Conservation (phyloP, 1,140 invertebrate species). For the Armadillidium nasatum region DNA sequence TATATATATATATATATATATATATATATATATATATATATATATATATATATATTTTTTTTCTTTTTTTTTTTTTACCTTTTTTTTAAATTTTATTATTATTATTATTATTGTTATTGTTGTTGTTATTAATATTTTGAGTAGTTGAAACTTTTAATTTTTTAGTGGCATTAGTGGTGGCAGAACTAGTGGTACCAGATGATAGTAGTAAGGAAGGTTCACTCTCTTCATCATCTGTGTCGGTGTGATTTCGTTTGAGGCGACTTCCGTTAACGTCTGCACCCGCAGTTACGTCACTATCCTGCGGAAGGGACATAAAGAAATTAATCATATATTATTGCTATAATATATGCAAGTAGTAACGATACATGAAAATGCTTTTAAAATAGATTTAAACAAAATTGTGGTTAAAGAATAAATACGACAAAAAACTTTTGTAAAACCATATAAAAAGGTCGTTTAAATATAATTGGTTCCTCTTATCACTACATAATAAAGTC, state of each 20-base stretch:
- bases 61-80: neutral
- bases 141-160: neutral
- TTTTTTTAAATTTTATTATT: neutral
- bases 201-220: too few relatives aligned
- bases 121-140: neutral
- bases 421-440: too few relatives aligned
- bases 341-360: too few relatives aligned
- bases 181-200: neutral
- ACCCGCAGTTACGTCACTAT: too few relatives aligned
- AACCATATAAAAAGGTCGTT: too few relatives aligned
- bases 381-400: too few relatives aligned
- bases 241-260: neutral
- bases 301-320: too few relatives aligned
- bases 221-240: neutral
- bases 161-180: neutral
- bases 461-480: too few relatives aligned
- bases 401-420: too few relatives aligned
- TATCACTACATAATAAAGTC: too few relatives aligned
- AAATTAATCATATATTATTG: too few relatives aligned
- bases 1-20: slow-evolving; percentile 20
- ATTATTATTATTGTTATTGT: neutral
- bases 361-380: too few relatives aligned
- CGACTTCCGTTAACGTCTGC: neutral
- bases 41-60: slow-evolving; percentile 1
- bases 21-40: slow-evolving; percentile 16